Conservation (phyloP, 2,888 invertebrate genomes). For the Alentia gelatinosa region DNA sequence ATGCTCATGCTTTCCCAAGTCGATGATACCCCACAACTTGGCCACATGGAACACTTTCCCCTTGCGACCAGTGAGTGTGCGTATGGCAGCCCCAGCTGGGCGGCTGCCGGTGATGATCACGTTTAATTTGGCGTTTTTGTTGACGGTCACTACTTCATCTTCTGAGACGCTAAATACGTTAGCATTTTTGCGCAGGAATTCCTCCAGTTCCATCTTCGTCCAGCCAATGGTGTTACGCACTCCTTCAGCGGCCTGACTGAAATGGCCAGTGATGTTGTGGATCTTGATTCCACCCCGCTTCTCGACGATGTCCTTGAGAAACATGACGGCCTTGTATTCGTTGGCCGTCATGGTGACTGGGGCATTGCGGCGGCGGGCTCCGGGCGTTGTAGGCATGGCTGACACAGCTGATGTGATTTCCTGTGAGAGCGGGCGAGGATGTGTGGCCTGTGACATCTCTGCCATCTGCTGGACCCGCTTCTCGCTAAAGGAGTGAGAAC, state of each 20-base stretch:
- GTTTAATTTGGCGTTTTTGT: slow-evolving; percentile 78
- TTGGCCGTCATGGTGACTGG: slow-evolving; percentile 80
- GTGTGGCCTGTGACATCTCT: background rate
- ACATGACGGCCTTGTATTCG: slow-evolving; percentile 81
- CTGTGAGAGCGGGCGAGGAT: background rate
- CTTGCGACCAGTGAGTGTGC: slow-evolving; percentile 74
- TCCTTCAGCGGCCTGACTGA: slow-evolving; percentile 78
- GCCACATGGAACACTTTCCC: slow-evolving; percentile 80
- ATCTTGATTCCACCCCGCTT: slow-evolving; percentile 77
- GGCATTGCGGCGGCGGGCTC: slow-evolving; percentile 55
- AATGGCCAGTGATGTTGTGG: slow-evolving; percentile 75
- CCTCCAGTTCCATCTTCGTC: slow-evolving; percentile 78
- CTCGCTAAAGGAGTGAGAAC: slow-evolving; percentile 63
- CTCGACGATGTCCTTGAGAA: slow-evolving; percentile 79
- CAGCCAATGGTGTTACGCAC: slow-evolving; percentile 79
- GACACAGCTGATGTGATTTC: background rate
- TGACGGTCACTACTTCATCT: slow-evolving; percentile 76
- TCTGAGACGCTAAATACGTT: slow-evolving; percentile 78
- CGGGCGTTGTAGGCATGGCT: slow-evolving; percentile 51
- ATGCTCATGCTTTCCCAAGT: slow-evolving; percentile 81
- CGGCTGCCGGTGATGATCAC: slow-evolving; percentile 80
- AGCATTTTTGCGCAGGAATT: slow-evolving; percentile 77
- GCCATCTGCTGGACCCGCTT: slow-evolving; percentile 57
- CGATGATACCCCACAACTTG: slow-evolving; percentile 81
- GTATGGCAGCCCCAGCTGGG: slow-evolving; percentile 65